Evolutionary conservation across 2,113 vertebrate genomes (phyloP).

Genomic region (Neodon shergylaensis): DNA sequence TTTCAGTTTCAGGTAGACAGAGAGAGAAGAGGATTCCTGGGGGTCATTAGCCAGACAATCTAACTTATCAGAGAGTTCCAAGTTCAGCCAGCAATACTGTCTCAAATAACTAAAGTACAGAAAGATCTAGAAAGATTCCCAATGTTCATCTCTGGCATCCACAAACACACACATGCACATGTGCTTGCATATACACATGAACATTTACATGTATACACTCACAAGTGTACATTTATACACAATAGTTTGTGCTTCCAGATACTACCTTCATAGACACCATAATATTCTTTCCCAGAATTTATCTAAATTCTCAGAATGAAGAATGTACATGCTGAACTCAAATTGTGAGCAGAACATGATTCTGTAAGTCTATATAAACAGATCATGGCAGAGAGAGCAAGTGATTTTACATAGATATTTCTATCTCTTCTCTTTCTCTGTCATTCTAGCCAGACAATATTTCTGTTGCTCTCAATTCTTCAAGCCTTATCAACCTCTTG

Average conservation of each 20-base stretch:
- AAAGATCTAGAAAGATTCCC: neutral
- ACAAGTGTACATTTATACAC: neutral
- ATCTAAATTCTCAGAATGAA: neutral
- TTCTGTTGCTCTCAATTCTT: no score
- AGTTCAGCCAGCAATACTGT: neutral
- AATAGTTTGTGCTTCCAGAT: neutral
- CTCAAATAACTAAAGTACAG: neutral
- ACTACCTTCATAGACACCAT: neutral
- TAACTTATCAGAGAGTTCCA: neutral
- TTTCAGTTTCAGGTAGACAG: neutral
- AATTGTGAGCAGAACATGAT: neutral
- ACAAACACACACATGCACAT: neutral
- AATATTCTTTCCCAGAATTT: neutral
- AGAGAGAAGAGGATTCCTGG: no score
- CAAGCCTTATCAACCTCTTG: no score
- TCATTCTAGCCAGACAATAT: no score
- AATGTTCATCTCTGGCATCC: neutral
- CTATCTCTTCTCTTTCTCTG: neutral
- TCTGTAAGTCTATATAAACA: fast-evolving
- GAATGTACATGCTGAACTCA: neutral
- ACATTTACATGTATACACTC: neutral
- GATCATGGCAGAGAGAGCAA: neutral
- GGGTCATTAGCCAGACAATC: neutral
- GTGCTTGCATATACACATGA: neutral
- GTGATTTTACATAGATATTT: fast-evolving